Evolutionary conservation across 2,888 invertebrate species (phyloP).

Genomic region (Cylindroiulus punctatus): DNA sequence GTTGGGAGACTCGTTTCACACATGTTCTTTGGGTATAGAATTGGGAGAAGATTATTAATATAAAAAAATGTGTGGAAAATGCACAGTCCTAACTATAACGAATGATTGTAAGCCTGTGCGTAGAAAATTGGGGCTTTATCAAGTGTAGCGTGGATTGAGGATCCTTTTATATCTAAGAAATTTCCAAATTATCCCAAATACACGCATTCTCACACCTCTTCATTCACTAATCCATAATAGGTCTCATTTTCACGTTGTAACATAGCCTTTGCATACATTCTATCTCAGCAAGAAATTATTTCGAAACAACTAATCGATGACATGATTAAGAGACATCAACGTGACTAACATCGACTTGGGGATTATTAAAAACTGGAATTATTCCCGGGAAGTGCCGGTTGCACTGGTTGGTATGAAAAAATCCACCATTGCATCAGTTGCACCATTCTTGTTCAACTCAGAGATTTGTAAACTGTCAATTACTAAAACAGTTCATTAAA

Average conservation of each 20-base stretch:
- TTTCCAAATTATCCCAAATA: constrained; percentile 3
- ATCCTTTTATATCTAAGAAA: not conserved
- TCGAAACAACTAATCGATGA: constrained; percentile 17
- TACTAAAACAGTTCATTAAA: too few relatives aligned
- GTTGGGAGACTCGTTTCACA: constrained; percentile 13
- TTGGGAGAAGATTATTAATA: constrained; percentile 4
- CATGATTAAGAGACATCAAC: constrained; percentile 4
- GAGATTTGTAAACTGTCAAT: not conserved
- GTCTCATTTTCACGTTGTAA: not conserved
- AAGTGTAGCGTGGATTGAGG: not conserved
- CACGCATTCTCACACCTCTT: not conserved
- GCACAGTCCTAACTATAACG: constrained; percentile 28
- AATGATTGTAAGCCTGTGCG: constrained; percentile 16
- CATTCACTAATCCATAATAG: not conserved
- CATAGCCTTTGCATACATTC: not conserved
- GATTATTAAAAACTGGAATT: not conserved
- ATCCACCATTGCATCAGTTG: not conserved
- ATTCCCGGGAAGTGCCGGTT: not conserved
- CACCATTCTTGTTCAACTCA: not conserved
- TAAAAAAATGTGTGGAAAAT: constrained; percentile 38
- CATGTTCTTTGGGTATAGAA: not conserved
- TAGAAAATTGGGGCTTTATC: constrained; percentile 10
- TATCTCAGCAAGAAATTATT: not conserved
- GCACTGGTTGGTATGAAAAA: too few relatives aligned
- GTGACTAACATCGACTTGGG: constrained; percentile 4